Percentiles rank a stretch among this genome's conserved stretches.
Conservation (phyloP, 2,113 vertebrate genomes). For the Cheilinus undulatus region DNA sequence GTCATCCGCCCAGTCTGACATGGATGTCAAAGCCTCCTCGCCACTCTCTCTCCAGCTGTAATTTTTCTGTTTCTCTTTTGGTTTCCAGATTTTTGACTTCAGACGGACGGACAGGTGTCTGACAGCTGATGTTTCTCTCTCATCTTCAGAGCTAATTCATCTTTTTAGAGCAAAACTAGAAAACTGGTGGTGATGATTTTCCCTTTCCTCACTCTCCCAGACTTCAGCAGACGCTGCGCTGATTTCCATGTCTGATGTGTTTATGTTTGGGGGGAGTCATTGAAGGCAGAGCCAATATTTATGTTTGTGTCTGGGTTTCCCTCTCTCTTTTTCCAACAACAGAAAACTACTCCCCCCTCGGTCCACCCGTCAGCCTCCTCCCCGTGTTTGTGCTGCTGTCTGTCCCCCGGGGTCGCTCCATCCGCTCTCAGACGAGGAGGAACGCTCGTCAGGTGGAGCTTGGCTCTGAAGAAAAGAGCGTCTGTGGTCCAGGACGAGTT, state of each 20-base stretch:
- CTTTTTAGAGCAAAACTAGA: conserved; percentile 48
- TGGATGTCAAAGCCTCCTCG: too few relatives aligned
- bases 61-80: conserved; percentile 26
- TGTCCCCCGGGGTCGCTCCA: conserved; percentile 68
- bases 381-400: conserved; percentile 74
- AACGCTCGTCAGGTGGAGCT: conserved; percentile 71
- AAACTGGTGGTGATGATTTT: conserved; percentile 48
- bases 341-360: conserved; percentile 54
- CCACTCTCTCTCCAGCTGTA: too few relatives aligned
- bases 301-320: conserved; percentile 81
- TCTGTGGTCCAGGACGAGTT: conserved; percentile 50
- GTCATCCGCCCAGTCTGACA: too few relatives aligned
- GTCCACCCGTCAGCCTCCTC: conserved; percentile 72
- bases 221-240: conserved; percentile 52
- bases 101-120: conserved; percentile 26
- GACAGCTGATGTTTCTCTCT: conserved; percentile 44
- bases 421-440: conserved; percentile 54
- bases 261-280: conserved; percentile 70
- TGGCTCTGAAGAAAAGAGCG: conserved; percentile 62
- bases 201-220: conserved; percentile 42
- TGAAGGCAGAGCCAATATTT: conserved; percentile 78
- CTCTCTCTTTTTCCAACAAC: conserved; percentile 68
- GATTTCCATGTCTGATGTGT: conserved; percentile 74
- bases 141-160: conserved; percentile 28
- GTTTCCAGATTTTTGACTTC: conserved; percentile 52